Conservation (phyloP, 1,140 invertebrate species). For the Caerostris extrusa region DNA sequence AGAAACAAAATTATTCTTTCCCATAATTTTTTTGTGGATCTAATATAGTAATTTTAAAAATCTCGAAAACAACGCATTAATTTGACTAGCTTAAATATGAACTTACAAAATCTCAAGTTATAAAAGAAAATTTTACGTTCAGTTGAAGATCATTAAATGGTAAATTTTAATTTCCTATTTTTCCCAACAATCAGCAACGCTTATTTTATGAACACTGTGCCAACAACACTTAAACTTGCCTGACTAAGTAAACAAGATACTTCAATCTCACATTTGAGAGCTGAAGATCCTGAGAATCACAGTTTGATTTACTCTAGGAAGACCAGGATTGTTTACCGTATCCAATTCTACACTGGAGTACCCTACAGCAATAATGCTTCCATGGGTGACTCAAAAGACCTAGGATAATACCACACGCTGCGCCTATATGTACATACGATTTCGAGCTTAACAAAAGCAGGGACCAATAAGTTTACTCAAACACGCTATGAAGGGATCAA, state of each 20-base stretch:
- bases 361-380: slow-evolving; percentile 3
- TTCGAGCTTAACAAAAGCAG: slow-evolving; percentile 20
- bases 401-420: background rate
- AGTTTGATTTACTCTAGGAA: background rate
- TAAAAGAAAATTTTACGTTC: no score
- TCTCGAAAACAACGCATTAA: no score
- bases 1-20: no score
- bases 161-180: no score
- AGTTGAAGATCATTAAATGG: no score
- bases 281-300: background rate
- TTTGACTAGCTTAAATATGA: no score
- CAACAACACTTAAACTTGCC: no score
- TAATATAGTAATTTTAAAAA: no score
- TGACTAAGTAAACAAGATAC: background rate
- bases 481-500: background rate
- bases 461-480: slow-evolving; percentile 31
- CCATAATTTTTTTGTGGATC: no score
- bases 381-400: background rate
- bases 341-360: background rate
- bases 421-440: background rate
- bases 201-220: no score
- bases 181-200: no score
- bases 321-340: background rate
- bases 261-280: background rate
- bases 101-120: no score